phyloP scores from a whole-genome alignment of 2,113 vertebrate genomes.

The Dascyllus trimaculatus region DNA sequence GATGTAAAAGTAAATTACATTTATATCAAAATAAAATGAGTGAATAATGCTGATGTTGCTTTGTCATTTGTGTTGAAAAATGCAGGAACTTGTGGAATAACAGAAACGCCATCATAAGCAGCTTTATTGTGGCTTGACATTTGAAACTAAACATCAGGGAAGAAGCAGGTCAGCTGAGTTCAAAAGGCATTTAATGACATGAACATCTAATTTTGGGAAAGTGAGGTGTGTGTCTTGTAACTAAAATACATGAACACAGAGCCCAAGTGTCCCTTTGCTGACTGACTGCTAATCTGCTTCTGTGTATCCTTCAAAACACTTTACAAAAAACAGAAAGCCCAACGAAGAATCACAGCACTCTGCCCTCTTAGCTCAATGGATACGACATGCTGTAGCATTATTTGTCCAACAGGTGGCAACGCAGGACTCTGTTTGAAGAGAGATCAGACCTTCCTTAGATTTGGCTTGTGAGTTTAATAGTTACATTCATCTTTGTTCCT shows the following conservation, averaged over 20 bases:
- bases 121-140: background rate
- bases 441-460: background rate
- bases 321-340: no score
- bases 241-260: no score
- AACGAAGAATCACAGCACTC: no score
- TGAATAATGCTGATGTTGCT: background rate
- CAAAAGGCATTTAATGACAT: background rate
- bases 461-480: no score
- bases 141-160: background rate
- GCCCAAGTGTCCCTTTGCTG: no score
- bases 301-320: no score
- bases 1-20: conserved; percentile 29
- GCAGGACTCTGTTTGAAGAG: background rate
- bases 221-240: no score
- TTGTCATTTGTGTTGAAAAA: background rate
- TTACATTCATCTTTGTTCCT: no score
- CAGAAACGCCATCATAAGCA: background rate
- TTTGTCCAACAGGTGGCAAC: conserved; percentile 51
- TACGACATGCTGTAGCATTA: background rate
- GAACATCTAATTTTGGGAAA: background rate
- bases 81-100: background rate
- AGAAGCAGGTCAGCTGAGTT: background rate
- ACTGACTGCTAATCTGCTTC: no score
- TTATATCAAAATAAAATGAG: conserved; percentile 62
- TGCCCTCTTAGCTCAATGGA: no score